phyloP scores from a whole-genome alignment of 2,113 vertebrate species.

The Zosterops lateralis region DNA sequence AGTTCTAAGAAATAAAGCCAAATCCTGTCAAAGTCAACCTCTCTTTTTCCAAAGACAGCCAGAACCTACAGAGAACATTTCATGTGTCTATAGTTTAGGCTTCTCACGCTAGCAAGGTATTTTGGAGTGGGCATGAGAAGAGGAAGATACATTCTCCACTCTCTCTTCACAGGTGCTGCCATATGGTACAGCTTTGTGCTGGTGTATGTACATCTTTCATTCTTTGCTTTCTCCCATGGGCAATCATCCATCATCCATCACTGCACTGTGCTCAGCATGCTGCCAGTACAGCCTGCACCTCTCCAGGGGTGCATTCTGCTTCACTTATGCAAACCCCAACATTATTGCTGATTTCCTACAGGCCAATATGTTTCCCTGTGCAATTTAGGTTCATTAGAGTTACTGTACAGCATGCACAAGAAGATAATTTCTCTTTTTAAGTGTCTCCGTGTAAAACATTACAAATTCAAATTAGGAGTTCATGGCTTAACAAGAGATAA shows the following conservation, averaged over 20 bases:
- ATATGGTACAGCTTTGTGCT: neutral
- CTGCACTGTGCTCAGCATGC: neutral
- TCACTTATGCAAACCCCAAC: neutral
- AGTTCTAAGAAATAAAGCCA: neutral
- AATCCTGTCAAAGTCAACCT: neutral
- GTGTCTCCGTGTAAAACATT: neutral
- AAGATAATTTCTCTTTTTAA: neutral
- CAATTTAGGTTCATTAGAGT: conserved; percentile 4
- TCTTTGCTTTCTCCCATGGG: neutral
- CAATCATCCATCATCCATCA: neutral
- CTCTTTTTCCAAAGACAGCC: neutral
- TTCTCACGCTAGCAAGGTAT: neutral
- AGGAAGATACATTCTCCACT: neutral
- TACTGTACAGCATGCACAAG: neutral
- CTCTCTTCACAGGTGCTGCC: neutral
- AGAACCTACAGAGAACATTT: neutral
- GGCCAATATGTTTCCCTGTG: neutral
- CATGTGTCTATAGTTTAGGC: rapidly evolving
- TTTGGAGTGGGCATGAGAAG: neutral
- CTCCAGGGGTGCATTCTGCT: neutral
- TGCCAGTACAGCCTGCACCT: neutral
- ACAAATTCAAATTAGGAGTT: conserved; percentile 41
- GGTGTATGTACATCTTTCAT: neutral
- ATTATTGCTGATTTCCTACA: neutral
- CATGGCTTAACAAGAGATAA: neutral